phyloP scores from a whole-genome alignment of 2,113 vertebrate genomes.

The Rattus norvegicus region GRCr8 NC_086030.1:42545001-42545500 shows the following conservation, averaged over 20 bases:
- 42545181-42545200: background rate
- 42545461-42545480: background rate
- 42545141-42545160: background rate
- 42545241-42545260: background rate
- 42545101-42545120: background rate
- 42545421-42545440: slow-evolving; percentile 43
- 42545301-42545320: background rate
- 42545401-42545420: background rate
- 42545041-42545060: background rate
- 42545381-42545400: background rate
- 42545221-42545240: background rate
- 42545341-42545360: too few relatives aligned
- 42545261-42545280: background rate
- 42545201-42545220: background rate
- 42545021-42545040: background rate
- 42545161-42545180: background rate
- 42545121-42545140: slow-evolving; percentile 27
- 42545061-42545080: background rate
- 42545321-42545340: too few relatives aligned
- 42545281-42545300: background rate
- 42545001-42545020: too few relatives aligned
- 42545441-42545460: slow-evolving; percentile 34
- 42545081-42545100: accelerated
- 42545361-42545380: background rate
- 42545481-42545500: slow-evolving; percentile 34